phyloP scores from a whole-genome alignment of 2,888 invertebrate species.

The Clanis bilineata region DNA sequence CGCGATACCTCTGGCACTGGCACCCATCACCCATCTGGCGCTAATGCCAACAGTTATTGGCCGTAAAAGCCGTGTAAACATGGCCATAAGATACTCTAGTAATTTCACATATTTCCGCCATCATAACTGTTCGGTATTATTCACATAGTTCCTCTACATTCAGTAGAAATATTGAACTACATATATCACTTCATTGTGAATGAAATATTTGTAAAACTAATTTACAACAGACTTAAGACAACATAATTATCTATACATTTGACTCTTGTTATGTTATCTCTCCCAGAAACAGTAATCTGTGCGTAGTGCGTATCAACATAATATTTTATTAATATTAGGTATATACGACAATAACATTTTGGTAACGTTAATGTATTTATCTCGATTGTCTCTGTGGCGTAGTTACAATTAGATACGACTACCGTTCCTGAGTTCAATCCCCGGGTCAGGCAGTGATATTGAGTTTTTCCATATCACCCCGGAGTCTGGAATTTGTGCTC shows the following conservation, averaged over 20 bases:
- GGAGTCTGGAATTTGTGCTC: too few relatives aligned
- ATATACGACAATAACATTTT: too few relatives aligned
- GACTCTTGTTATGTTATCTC: not conserved
- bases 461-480: too few relatives aligned
- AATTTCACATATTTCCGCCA: not conserved
- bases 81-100: conserved; percentile 38
- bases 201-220: not conserved
- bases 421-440: too few relatives aligned
- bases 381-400: too few relatives aligned
- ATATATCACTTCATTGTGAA: not conserved
- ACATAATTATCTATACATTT: too few relatives aligned
- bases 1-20: not conserved
- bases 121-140: too few relatives aligned
- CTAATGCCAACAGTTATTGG: conserved; percentile 48
- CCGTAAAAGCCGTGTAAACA: conserved; percentile 61
- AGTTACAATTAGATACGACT: too few relatives aligned
- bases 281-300: not conserved
- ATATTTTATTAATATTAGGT: too few relatives aligned
- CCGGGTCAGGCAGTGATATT: too few relatives aligned
- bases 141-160: not conserved
- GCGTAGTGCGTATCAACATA: too few relatives aligned
- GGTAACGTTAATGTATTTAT: too few relatives aligned
- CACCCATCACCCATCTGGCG: conserved; percentile 15
- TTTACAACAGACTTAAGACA: not conserved
- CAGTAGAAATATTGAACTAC: not conserved